Evolutionary conservation across 1,140 invertebrate species (phyloP).

Genomic region (Galleria mellonella): DNA sequence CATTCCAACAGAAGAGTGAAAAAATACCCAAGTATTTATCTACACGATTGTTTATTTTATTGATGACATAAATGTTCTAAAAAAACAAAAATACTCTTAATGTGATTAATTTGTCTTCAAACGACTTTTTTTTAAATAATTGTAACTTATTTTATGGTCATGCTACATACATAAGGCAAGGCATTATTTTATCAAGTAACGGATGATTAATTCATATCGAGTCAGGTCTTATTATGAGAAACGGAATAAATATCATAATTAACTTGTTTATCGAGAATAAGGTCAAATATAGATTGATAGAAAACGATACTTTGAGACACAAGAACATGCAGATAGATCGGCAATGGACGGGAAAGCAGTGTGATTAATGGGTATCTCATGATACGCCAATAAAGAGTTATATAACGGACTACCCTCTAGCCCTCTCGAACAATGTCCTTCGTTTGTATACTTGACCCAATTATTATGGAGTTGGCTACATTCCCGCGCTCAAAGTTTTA

Average conservation of each 20-base stretch:
- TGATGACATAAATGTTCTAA: too few relatives aligned
- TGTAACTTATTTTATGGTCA: too few relatives aligned
- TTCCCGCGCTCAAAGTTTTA: constrained; percentile 23
- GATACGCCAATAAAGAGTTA: constrained; percentile 44
- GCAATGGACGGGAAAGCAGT: background rate
- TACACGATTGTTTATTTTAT: too few relatives aligned
- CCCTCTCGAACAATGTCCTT: constrained; percentile 34
- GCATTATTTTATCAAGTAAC: too few relatives aligned
- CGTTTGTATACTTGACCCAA: constrained; percentile 50
- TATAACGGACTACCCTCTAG: constrained; percentile 23
- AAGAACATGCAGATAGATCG: background rate
- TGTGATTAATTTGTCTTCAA: too few relatives aligned
- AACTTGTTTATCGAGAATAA: constrained; percentile 18
- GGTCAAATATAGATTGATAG: constrained; percentile 9
- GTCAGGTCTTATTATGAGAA: background rate
- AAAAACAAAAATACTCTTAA: too few relatives aligned
- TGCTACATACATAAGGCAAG: too few relatives aligned
- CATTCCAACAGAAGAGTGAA: too few relatives aligned
- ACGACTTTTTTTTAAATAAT: too few relatives aligned
- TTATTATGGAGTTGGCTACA: constrained; percentile 32
- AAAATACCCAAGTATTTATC: too few relatives aligned
- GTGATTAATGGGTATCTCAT: constrained; percentile 37
- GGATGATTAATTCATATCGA: too few relatives aligned
- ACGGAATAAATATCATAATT: constrained; percentile 4
- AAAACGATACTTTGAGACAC: constrained; percentile 10